Evolutionary conservation across 2,888 invertebrate species (phyloP).

Genomic region (Leptinotarsa tumamoca): DNA sequence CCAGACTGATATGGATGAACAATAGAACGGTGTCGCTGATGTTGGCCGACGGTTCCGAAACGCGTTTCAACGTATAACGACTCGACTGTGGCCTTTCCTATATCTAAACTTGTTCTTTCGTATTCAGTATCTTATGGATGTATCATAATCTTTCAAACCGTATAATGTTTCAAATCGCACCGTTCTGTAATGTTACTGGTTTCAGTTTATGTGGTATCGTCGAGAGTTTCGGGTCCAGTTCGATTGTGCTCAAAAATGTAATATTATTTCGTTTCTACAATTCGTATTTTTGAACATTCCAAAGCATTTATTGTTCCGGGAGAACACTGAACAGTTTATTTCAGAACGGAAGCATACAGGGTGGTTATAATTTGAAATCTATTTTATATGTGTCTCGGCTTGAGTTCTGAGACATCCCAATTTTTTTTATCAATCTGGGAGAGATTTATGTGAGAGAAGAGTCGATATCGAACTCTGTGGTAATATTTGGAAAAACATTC

Average conservation of each 20-base stretch:
- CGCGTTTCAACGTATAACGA: constrained; percentile 80
- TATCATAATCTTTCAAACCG: constrained; percentile 33
- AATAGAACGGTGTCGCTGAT: constrained; percentile 92
- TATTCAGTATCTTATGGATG: constrained; percentile 41
- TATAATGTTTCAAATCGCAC: constrained; percentile 33
- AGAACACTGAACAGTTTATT: too few species aligned
- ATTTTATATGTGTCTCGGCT: too few species aligned
- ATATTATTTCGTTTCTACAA: not conserved
- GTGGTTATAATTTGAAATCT: too few species aligned
- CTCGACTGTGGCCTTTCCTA: constrained; percentile 57
- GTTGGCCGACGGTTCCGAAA: constrained; percentile 96
- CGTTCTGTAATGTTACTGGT: constrained; percentile 32
- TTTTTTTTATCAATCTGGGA: too few species aligned
- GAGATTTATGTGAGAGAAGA: too few species aligned
- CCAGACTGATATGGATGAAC: constrained; percentile 95
- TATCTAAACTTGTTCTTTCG: constrained; percentile 54
- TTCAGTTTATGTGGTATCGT: constrained; percentile 25
- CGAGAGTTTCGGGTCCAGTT: constrained; percentile 7
- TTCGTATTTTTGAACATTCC: not conserved
- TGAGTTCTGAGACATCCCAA: too few species aligned
- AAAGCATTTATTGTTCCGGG: not conserved
- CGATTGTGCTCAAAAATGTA: too few species aligned
- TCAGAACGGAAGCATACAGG: too few species aligned
- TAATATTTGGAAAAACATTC: too few species aligned
- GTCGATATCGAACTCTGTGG: too few species aligned